Evolutionary conservation across 2,797 vertebrate species (phyloP).

Genomic region (Falco biarmicus): DNA sequence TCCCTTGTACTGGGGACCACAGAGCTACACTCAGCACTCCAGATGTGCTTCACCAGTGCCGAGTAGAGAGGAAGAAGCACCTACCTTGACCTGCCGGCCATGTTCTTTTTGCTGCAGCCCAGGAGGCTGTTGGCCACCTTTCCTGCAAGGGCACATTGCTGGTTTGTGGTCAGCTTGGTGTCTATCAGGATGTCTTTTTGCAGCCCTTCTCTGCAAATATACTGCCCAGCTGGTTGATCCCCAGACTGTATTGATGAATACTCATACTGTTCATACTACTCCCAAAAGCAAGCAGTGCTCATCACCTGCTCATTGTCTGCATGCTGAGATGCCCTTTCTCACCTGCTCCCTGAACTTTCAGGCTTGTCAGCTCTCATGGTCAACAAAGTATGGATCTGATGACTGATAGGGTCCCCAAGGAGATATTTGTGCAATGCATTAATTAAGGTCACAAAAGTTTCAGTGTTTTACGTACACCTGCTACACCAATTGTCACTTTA

Average conservation of each 20-base stretch:
- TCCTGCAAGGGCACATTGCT: background rate
- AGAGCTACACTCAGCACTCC: background rate
- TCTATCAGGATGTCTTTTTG: background rate
- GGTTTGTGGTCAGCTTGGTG: background rate
- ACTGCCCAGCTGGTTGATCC: background rate
- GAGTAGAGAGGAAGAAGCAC: background rate
- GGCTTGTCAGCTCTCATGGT: background rate
- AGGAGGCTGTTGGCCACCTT: background rate
- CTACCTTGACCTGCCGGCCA: background rate
- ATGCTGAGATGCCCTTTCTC: constrained; percentile 4
- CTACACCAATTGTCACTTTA: constrained; percentile 50
- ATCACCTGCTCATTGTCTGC: background rate
- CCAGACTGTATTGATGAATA: background rate
- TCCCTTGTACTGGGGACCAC: background rate
- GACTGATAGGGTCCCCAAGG: background rate
- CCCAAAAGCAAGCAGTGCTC: background rate
- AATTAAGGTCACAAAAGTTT: constrained; percentile 61
- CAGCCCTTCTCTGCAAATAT: background rate
- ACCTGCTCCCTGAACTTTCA: background rate
- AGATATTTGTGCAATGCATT: constrained; percentile 51
- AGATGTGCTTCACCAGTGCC: background rate
- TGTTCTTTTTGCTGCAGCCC: fast-evolving
- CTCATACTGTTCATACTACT: background rate
- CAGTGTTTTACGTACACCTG: constrained; percentile 21
- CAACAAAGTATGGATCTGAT: background rate